These are phyloP conservation scores for Genyomyrus donnyi DNA, from an alignment of 2,113 vertebrate genomes.

Conservation along the genomic window DNA sequence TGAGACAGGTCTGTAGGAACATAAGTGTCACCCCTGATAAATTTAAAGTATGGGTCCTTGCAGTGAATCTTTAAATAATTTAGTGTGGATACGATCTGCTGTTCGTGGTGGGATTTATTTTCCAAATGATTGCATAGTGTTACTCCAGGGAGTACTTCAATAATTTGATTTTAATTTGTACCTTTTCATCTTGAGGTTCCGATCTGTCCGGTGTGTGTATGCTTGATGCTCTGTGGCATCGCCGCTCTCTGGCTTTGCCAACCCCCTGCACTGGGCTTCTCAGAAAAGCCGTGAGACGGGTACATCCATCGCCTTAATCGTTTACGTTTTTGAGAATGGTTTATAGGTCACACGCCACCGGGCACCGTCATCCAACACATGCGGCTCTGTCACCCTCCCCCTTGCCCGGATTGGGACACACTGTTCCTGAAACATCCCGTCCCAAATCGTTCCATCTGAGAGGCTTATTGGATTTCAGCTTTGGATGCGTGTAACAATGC, in stretches of 20 bases:
- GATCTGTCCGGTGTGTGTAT: neutral
- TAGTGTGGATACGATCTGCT: neutral
- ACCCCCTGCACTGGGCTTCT: neutral
- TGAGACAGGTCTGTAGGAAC: neutral
- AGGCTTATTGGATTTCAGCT: neutral
- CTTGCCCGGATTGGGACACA: neutral
- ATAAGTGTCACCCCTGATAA: neutral
- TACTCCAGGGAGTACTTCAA: neutral
- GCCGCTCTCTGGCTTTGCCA: neutral
- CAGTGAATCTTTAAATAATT: neutral
- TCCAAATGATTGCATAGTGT: neutral
- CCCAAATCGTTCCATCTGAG: neutral
- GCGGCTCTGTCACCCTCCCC: neutral
- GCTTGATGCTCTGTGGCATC: neutral
- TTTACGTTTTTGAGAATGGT: neutral
- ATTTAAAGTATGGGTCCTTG: neutral
- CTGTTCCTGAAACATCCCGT: neutral
- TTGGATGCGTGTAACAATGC: neutral
- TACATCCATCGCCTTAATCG: neutral
- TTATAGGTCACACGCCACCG: neutral
- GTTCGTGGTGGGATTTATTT: neutral
- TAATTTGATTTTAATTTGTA: neutral
- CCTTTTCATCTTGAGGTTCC: neutral
- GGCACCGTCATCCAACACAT: neutral
- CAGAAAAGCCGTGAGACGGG: neutral